Base-by-base conservation (phyloP, 1,140 invertebrate species). In the Temnothorax nylanderi region DNA sequence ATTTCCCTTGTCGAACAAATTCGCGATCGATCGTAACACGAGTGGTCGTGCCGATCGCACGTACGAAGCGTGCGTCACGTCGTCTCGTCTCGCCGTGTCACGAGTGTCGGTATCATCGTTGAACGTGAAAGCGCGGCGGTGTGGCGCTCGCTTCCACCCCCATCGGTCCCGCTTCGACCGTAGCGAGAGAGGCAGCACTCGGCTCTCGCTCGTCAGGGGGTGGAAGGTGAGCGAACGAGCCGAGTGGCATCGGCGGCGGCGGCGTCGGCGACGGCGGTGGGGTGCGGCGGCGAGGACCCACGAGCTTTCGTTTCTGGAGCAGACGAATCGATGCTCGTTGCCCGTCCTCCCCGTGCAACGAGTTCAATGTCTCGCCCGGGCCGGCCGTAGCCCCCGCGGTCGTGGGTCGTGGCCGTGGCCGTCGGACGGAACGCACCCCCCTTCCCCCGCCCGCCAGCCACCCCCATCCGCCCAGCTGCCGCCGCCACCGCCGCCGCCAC, bases 291-390 rank as follows among this genome's bases (percentile, higher is more conserved):
- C 75, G 88, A 88, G 71, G 54, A 69, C 54, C 64, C 51, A 37
- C 80, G 80, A 86, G 89, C 75, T 91, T 91, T 91, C 92, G 92
- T 94, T 94, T 94, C 93, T 94, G 89, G 93, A 93, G 93, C 93
- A 94, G 94, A 93, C 94, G 91, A 94, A 94, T 94, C 94, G 93
- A 94, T 94, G 93, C 92, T 87, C 90, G 90, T 86, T 88, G 89
- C 91, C 89, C 89, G 81, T 88, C 89, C 90, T 87, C 91, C 92
- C 87, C 92, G 62, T 94, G 92, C 93, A 94, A 92, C 92, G 94
- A 94, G 94, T 94, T 94, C 94, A 94, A 94, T 94, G 94, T 94
- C 94, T 94, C 94, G 93, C 93, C 94, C 93, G 94, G 93, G 93
- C 92, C 84, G 87, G 89, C 91, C 90, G 87, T 88, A 91, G 91